Evolutionary conservation across 2,797 vertebrate genomes (phyloP), one percentile per base, ranked within the genome.

Genomic region (Rachycentron canadum): DNA sequence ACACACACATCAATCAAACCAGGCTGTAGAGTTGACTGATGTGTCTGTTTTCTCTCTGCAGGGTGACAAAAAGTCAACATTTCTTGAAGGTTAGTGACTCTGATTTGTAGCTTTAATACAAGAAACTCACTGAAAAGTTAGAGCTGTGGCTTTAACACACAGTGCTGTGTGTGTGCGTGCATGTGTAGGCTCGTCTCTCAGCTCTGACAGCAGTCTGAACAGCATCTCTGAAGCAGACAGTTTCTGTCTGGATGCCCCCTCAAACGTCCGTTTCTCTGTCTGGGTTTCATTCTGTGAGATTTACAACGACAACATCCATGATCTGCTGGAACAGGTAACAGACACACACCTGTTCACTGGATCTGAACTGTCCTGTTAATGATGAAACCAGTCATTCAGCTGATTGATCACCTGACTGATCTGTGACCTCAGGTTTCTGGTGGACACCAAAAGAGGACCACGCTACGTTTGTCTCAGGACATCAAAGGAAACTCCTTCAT

Each of bases 211-310:
- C 76, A 89, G 83, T 2, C 21, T 88, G 49, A 83, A 47, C 84
- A 79, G 87, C 7, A 12, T 75, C n/a, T 73, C 87, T 10, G 88
- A 89, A 13, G 36, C 40, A 0, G 93, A 96, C 81, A 85, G 93
- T 12, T 78, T 95, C 70, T 78, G 57, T 62, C 32, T 93, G 62
- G 91, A 93, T 32, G 59, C 87, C 4, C 72, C 88, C 13, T 83
- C 71, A 13, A 83, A 86, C 10, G 72, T 93, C 2, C 95, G 93
- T 76, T 99, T 96, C 92, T 98, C 88, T 0, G 79, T 99, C 4
- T 99, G 98, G 98, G 93, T 99, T 85, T 99, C 98, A 2, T 99
- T 99, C 91, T 98, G 96, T 3, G 97, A 99, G 92, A 99, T 99
- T 86, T 99, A 99, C 89, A 99, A 99, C 16, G 97, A 99, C 80